Base-by-base conservation (phyloP, 2,888 invertebrate genomes). In the Callinectes sapidus region DNA sequence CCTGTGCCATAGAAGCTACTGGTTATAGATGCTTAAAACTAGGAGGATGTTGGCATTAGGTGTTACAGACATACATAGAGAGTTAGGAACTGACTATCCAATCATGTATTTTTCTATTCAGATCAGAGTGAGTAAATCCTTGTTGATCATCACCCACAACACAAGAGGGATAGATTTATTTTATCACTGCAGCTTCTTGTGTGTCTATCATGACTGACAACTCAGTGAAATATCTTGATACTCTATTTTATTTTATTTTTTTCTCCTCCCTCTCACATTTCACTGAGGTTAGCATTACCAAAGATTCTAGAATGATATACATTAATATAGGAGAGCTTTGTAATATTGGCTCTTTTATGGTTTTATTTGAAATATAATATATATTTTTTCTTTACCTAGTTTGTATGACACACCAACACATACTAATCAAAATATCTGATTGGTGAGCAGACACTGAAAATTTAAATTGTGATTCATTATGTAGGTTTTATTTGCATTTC, bases 91-190 rank as follows among this genome's bases (percentile, higher is more conserved):
- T 54, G 81, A 90, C 81, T 90, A 85, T 90, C 85, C 54, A 90
- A 90, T 90, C 90, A 54, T 35, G 85, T 90, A 90, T 90, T 90
- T 90, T 90, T 90, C 90, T 90, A 90, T 90, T 90, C 55, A 85
- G 32, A 90, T 85, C 35, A 81, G 81, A 81, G 90, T 77, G 55
- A 35, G 35, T 90, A 85, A 85, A 90, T 48, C 90, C 90, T 90
- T 54, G 54, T 54, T 90, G 61, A 85, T 85, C 90, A 90, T 35
- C 81, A 85, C 81, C 85, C 90, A 48, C 90, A 85, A 28, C 71
- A 77, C 48, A 81, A 81, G 42, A 87, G 91, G 85, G 85, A 87
- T 85, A 91, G 91, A 66, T 87, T 91, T 86, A 90, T 87, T 91
- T 87, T 87, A 87, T 66, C 66, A 87, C 48, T 87, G 87, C 35